Evolutionary conservation across 1,140 invertebrate species (phyloP).

Genomic region (Lysiphlebus fabarum): DNA sequence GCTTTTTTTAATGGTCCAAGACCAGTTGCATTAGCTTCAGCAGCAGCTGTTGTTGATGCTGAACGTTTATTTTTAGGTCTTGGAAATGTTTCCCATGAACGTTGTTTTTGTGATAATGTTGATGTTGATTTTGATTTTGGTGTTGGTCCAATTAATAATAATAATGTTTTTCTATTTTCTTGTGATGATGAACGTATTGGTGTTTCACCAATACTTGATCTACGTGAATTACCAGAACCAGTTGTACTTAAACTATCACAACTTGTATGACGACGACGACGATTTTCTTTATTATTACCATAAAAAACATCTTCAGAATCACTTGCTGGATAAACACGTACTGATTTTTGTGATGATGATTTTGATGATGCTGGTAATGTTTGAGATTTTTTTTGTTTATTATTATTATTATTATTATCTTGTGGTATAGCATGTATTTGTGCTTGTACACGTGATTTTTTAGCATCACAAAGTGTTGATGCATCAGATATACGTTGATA

Average conservation of each 20-base stretch:
- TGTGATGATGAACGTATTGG: conserved; percentile 42
- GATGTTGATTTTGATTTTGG: conserved; percentile 41
- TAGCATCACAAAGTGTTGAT: conserved; percentile 47
- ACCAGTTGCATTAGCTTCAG: conserved; percentile 26
- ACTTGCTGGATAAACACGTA: conserved; percentile 60
- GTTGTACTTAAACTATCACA: conserved; percentile 52
- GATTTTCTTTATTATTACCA: conserved; percentile 36
- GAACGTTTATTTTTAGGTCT: conserved; percentile 54
- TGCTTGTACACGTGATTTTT: conserved; percentile 56
- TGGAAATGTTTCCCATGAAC: conserved; percentile 67
- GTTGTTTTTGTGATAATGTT: conserved; percentile 60
- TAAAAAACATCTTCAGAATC: conserved; percentile 65
- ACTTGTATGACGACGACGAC: conserved; percentile 46
- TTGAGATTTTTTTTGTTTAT: conserved; percentile 28
- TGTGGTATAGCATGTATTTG: conserved; percentile 54
- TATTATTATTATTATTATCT: conserved; percentile 38
- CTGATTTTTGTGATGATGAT: conserved; percentile 32
- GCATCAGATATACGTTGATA: conserved; percentile 64
- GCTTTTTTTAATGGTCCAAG: conserved; percentile 59
- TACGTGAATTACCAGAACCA: conserved; percentile 49
- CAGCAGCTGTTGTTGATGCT: conserved; percentile 23
- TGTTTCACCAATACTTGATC: conserved; percentile 52
- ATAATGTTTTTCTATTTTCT: conserved; percentile 54
- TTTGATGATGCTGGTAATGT: conserved; percentile 27
- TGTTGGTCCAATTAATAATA: conserved; percentile 52